These are phyloP conservation scores for Siniperca obscura DNA, from an alignment of 2,797 vertebrate species.

Conservation along the genomic window DNA sequence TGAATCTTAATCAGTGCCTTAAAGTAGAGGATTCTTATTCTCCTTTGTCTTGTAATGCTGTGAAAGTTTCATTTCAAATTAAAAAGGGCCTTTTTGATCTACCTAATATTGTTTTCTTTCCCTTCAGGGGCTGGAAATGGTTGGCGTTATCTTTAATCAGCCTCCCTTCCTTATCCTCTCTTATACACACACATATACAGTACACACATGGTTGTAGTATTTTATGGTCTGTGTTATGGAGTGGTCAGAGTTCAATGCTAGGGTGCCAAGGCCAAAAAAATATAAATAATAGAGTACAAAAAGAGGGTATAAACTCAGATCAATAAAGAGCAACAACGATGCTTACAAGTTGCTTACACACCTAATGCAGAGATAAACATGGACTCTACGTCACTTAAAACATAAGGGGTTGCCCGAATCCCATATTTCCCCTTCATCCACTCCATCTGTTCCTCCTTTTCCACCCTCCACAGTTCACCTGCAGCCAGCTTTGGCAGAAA, in stretches of 20 bases:
- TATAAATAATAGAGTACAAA: constrained; percentile 35
- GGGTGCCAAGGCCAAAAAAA: constrained; percentile 31
- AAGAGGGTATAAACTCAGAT: constrained; percentile 24
- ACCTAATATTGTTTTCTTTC: constrained; percentile 78
- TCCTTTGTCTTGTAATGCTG: constrained; percentile 81
- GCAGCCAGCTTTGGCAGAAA: constrained; percentile 75
- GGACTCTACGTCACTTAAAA: constrained; percentile 20
- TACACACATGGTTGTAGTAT: constrained; percentile 41
- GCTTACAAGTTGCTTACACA: constrained; percentile 15
- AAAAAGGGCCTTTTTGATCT: constrained; percentile 79
- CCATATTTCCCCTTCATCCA: constrained; percentile 30
- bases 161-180: constrained; percentile 52
- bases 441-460: constrained; percentile 36
- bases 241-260: constrained; percentile 66
- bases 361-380: constrained; percentile 23
- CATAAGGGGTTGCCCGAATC: constrained; percentile 29
- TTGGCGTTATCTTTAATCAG: constrained; percentile 71
- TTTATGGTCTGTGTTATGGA: constrained; percentile 57
- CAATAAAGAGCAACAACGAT: constrained; percentile 24
- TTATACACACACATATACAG: constrained; percentile 39
- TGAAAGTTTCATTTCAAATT: constrained; percentile 83
- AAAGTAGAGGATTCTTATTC: constrained; percentile 77
- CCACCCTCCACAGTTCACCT: constrained; percentile 66
- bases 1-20: constrained; percentile 84
- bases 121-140: constrained; percentile 72